These are phyloP conservation scores for Magallana ariakensis DNA, from an alignment of 1,140 invertebrate genomes.

Conservation along the genomic window DNA sequence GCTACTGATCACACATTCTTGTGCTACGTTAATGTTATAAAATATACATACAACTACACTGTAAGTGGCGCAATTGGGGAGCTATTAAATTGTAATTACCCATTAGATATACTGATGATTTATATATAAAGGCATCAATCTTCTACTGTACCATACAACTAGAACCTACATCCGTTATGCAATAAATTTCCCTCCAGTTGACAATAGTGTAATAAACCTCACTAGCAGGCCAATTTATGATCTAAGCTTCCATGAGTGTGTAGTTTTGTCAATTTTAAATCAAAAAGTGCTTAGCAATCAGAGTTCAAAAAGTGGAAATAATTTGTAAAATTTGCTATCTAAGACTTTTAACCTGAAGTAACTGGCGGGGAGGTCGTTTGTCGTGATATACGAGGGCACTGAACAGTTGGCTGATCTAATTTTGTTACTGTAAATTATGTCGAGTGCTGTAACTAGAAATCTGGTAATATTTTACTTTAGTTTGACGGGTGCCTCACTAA, in stretches of 20 bases:
- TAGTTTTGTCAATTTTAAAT: slow-evolving; percentile 33
- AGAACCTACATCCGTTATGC: not conserved
- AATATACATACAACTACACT: no score
- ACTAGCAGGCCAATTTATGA: slow-evolving; percentile 10
- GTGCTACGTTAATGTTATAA: no score
- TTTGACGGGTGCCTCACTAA: not conserved
- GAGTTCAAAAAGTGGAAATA: slow-evolving; percentile 34
- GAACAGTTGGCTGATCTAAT: not conserved
- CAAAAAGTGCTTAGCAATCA: slow-evolving; percentile 36
- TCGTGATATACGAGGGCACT: not conserved
- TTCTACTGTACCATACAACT: not conserved
- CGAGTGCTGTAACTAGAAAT: not conserved
- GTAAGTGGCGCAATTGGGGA: no score
- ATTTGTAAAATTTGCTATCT: slow-evolving; percentile 19
- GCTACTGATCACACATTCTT: no score
- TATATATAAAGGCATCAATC: not conserved
- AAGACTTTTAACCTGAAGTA: not conserved
- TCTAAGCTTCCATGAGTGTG: slow-evolving; percentile 3
- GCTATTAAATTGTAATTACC: no score
- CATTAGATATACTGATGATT: not conserved
- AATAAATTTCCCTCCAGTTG: not conserved
- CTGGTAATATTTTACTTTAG: not conserved
- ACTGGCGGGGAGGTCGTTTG: not conserved
- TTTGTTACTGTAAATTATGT: not conserved
- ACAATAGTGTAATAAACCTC: slow-evolving; percentile 23